Percentiles rank a stretch among this genome's conserved stretches.
Conservation (phyloP, 2,113 vertebrate genomes). For the Poecile atricapillus region DNA sequence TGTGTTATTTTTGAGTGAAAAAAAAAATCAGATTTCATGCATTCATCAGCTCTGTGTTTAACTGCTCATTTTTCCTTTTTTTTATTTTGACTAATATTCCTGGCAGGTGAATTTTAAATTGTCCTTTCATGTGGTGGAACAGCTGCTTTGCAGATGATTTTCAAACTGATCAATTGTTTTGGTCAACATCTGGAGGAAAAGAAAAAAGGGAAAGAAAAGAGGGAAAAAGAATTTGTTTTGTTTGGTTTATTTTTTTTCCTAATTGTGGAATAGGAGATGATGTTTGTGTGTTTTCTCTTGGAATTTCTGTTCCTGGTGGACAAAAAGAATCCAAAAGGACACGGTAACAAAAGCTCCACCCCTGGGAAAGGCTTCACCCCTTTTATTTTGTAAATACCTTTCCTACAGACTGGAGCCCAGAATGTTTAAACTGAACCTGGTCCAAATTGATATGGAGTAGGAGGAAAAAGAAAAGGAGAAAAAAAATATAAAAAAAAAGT, state of each 20-base stretch:
- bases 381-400: not conserved
- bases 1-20: not conserved
- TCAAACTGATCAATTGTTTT: not conserved
- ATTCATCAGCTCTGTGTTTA: not conserved
- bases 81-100: not conserved
- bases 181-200: not conserved
- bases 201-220: not conserved
- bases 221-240: not conserved
- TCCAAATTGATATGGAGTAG: not conserved
- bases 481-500: fast-evolving
- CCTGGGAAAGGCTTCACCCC: not conserved
- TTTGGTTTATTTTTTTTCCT: too few relatives aligned
- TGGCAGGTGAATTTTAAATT: not conserved
- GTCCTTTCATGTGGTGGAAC: not conserved
- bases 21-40: fast-evolving
- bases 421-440: not conserved
- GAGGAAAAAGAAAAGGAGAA: not conserved
- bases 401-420: not conserved
- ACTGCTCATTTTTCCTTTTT: fast-evolving
- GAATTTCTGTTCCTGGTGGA: not conserved
- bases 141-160: not conserved
- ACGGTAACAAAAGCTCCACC: fast-evolving
- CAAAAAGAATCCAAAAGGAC: fast-evolving
- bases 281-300: not conserved
- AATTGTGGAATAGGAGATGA: fast-evolving